These are phyloP conservation scores for Zeuzera pyrina DNA, from an alignment of 2,888 invertebrate species.

Conservation along the genomic window DNA sequence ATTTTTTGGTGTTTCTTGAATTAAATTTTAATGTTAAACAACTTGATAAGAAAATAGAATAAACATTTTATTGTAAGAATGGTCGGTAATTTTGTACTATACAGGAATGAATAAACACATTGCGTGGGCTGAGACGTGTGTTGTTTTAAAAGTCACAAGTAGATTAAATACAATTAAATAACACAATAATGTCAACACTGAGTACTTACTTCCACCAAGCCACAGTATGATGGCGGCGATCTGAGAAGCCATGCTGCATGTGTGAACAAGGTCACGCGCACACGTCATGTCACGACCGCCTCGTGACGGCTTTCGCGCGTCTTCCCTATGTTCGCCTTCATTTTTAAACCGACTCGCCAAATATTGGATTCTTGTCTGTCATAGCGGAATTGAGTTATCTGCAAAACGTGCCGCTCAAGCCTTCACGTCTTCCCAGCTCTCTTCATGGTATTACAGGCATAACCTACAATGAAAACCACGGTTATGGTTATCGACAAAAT, in stretches of 20 bases:
- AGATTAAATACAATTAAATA: too few species aligned
- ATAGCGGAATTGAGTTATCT: slow-evolving; percentile 29
- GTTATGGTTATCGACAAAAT: too few species aligned
- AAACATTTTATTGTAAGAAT: too few species aligned
- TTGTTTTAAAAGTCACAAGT: too few species aligned
- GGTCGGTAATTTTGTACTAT: too few species aligned
- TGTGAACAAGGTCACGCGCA: slow-evolving; percentile 22
- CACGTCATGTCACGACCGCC: slow-evolving; percentile 48
- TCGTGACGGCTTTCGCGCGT: slow-evolving; percentile 32
- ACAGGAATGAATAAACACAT: too few species aligned
- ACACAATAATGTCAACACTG: too few species aligned
- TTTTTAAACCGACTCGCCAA: slow-evolving; percentile 35
- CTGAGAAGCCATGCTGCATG: slow-evolving; percentile 50
- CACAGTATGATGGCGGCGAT: slow-evolving; percentile 54
- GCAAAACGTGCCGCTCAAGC: slow-evolving; percentile 19
- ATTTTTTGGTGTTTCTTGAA: too few species aligned
- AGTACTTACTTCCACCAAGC: slow-evolving; percentile 65
- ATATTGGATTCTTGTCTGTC: slow-evolving; percentile 32
- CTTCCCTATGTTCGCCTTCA: slow-evolving; percentile 38
- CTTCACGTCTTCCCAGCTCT: slow-evolving; percentile 17
- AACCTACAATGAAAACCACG: slow-evolving; percentile 44
- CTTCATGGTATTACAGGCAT: slow-evolving; percentile 29
- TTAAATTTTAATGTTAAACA: too few species aligned
- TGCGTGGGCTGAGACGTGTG: too few species aligned
- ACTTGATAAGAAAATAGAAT: too few species aligned